A percentile compares a stretch with the other conserved stretches of the same genome.
Evolutionary conservation across 2,888 invertebrate species (phyloP).

Genomic region (Phortica magna): DNA sequence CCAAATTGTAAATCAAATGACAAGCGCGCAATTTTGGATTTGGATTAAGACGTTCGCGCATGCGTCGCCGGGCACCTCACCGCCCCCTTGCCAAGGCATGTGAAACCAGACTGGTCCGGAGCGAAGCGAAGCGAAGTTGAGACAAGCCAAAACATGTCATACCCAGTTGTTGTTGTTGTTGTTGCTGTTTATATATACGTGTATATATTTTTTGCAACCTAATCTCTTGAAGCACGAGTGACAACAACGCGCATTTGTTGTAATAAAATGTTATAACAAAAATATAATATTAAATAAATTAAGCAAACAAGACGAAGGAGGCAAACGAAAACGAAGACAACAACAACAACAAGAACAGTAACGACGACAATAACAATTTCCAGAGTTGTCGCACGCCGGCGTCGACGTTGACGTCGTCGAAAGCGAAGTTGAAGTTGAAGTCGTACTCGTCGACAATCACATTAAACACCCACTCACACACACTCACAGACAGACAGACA

Average conservation of each 20-base stretch:
- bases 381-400: conserved; percentile 28
- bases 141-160: background rate
- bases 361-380: conserved; percentile 14
- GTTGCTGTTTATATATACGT: conserved; percentile 26
- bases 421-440: background rate
- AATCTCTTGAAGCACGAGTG: conserved; percentile 34
- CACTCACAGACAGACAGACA: too few relatives aligned
- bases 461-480: conserved; percentile 58
- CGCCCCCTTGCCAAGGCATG: background rate
- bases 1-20: conserved; percentile 70
- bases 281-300: background rate
- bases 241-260: conserved; percentile 31
- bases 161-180: conserved; percentile 33
- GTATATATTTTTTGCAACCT: conserved; percentile 36
- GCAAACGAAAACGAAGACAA: background rate
- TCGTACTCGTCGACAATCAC: conserved; percentile 50
- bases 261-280: conserved; percentile 31
- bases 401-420: background rate
- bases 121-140: background rate
- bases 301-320: background rate
- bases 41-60: conserved; percentile 67
- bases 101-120: background rate
- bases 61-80: background rate
- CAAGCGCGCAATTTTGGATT: conserved; percentile 35
- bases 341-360: too few relatives aligned